Conservation (phyloP, 2,113 vertebrate genomes). For the Tenebrosternarchus preto region DNA sequence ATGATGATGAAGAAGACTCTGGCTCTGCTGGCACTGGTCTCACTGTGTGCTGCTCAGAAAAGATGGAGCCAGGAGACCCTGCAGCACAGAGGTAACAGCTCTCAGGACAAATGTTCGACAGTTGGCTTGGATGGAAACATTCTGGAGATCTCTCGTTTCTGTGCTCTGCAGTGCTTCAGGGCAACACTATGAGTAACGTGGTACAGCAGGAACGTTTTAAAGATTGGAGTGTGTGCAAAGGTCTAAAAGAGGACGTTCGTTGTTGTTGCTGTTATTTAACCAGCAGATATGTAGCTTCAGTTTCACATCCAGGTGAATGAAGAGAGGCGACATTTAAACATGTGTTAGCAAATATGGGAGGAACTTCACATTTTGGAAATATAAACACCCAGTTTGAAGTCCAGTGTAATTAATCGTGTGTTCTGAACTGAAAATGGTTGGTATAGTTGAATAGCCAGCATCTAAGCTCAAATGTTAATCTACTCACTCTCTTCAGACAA, state of each 20-base stretch:
- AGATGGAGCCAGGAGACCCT: conserved; percentile 62
- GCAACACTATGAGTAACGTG: no score
- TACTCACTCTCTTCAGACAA: conserved; percentile 59
- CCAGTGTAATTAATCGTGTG: no score
- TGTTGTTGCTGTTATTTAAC: no score
- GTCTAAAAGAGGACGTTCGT: no score
- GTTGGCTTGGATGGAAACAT: neutral
- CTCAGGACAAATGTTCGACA: neutral
- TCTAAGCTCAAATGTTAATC: neutral
- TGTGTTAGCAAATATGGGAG: no score
- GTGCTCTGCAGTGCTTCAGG: no score
- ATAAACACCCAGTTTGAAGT: neutral
- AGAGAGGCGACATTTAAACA: no score
- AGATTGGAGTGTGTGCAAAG: no score
- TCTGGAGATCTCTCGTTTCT: neutral
- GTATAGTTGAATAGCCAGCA: neutral
- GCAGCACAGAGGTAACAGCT: conserved; percentile 49
- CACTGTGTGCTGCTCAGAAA: conserved; percentile 63
- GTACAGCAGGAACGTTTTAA: no score
- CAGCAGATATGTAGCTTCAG: no score
- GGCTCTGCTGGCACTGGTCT: conserved; percentile 64
- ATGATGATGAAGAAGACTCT: conserved; percentile 56
- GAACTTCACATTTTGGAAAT: no score
- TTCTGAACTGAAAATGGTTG: neutral
- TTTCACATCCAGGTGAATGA: no score